These are phyloP conservation scores for Aspidiotus rigidus DNA, from an alignment of 2,888 invertebrate genomes.

Conservation along the genomic window DNA sequence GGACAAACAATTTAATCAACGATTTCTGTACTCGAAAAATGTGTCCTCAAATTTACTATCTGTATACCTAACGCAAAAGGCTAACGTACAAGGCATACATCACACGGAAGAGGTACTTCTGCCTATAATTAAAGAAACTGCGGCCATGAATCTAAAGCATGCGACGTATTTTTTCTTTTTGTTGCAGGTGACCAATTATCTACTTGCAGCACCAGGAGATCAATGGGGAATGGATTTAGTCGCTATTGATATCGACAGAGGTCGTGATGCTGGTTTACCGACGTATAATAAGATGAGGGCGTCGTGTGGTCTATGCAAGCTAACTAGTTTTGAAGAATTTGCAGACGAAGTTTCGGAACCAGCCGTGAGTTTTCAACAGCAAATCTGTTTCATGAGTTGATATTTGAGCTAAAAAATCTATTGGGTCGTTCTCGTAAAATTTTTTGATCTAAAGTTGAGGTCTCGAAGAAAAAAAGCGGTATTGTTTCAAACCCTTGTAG, in stretches of 20 bases:
- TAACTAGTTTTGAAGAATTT: not conserved
- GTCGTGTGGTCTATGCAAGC: slow-evolving; percentile 34
- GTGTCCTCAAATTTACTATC: slow-evolving; percentile 28
- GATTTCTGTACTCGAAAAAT: not conserved
- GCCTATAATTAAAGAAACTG: not conserved
- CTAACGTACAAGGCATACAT: slow-evolving; percentile 33
- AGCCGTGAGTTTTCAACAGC: no score
- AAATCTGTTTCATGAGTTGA: no score
- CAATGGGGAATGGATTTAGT: slow-evolving; percentile 25
- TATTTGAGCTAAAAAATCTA: no score
- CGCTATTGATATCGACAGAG: slow-evolving; percentile 36
- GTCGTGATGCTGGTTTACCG: slow-evolving; percentile 36
- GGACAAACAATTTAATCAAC: not conserved
- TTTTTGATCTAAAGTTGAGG: no score
- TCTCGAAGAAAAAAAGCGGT: no score
- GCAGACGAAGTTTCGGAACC: not conserved
- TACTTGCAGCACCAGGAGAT: not conserved
- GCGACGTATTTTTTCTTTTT: no score
- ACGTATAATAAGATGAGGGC: slow-evolving; percentile 35
- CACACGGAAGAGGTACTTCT: slow-evolving; percentile 32
- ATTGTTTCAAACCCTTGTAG: no score
- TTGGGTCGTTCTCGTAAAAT: no score
- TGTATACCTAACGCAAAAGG: slow-evolving; percentile 20
- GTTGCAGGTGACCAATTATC: not conserved
- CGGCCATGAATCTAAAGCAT: no score